Conservation (phyloP, 2,113 vertebrate species). For the Tylochromis polylepis region DNA sequence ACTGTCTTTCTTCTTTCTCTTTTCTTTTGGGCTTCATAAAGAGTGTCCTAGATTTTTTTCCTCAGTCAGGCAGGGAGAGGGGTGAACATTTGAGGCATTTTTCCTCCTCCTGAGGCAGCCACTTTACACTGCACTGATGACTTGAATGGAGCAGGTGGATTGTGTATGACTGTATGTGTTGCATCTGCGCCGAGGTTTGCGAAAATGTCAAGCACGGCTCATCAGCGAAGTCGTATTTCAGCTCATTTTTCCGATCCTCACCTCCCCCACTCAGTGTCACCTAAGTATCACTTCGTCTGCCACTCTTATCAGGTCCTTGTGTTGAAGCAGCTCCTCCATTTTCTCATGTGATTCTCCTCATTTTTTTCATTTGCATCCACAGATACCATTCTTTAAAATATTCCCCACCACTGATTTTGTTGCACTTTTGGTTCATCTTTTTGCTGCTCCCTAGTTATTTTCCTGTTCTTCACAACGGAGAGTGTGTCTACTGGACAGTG, state of each 20-base stretch:
- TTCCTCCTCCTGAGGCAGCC: constrained; percentile 4
- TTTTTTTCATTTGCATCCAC: background rate
- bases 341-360: background rate
- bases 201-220: constrained; percentile 27
- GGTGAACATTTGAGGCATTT: constrained; percentile 2
- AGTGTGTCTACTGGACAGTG: background rate
- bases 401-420: background rate
- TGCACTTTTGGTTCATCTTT: background rate
- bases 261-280: background rate
- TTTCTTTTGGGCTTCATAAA: constrained; percentile 8
- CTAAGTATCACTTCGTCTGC: background rate
- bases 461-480: background rate
- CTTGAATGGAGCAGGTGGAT: constrained; percentile 42
- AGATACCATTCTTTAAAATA: background rate
- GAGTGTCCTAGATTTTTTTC: constrained; percentile 10
- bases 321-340: background rate
- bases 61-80: background rate
- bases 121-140: background rate
- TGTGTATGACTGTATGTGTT: background rate
- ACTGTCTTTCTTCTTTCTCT: background rate
- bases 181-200: background rate
- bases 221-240: constrained; percentile 25
- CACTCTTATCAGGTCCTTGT: background rate
- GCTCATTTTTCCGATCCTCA: background rate
- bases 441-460: background rate